These are phyloP conservation scores for Chitala chitala DNA, from an alignment of 2,113 vertebrate genomes.

Conservation along the genomic window DNA sequence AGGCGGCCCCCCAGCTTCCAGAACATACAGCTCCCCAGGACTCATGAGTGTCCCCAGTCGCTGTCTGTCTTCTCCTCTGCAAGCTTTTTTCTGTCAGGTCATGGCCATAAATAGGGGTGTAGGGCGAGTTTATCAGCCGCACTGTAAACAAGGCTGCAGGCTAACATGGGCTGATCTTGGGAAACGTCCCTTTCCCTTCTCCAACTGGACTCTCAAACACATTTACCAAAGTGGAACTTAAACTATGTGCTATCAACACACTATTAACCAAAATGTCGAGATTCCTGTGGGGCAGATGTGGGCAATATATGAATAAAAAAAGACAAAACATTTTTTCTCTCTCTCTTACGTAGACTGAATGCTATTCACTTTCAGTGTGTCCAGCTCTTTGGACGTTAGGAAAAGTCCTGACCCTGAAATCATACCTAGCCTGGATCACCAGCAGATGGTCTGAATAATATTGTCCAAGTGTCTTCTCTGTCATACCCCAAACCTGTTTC, in stretches of 20 bases:
- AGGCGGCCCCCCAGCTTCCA: not conserved
- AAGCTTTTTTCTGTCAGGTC: not conserved
- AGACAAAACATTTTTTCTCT: slow-evolving; percentile 22
- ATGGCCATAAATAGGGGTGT: not conserved
- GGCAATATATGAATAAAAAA: slow-evolving; percentile 25
- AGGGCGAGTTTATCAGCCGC: not conserved
- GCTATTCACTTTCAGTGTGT: not conserved
- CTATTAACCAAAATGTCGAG: slow-evolving; percentile 16
- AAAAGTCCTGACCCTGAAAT: not conserved
- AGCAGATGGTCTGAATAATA: not conserved
- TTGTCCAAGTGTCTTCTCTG: not conserved
- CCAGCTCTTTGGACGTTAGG: not conserved
- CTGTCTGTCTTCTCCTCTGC: not conserved
- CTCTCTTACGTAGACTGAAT: slow-evolving; percentile 20
- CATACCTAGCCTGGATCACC: not conserved
- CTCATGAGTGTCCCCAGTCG: too few relatives aligned
- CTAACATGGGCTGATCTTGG: not conserved
- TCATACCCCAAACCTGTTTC: not conserved
- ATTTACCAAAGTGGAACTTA: not conserved
- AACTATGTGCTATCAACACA: slow-evolving; percentile 21
- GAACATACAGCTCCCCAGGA: not conserved
- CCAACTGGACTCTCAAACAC: not conserved
- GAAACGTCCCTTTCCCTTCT: not conserved
- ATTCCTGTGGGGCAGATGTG: slow-evolving; percentile 2
- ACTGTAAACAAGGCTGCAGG: not conserved